phyloP scores from a whole-genome alignment of 2,113 vertebrate species.

The Microtus ochrogaster region DNA sequence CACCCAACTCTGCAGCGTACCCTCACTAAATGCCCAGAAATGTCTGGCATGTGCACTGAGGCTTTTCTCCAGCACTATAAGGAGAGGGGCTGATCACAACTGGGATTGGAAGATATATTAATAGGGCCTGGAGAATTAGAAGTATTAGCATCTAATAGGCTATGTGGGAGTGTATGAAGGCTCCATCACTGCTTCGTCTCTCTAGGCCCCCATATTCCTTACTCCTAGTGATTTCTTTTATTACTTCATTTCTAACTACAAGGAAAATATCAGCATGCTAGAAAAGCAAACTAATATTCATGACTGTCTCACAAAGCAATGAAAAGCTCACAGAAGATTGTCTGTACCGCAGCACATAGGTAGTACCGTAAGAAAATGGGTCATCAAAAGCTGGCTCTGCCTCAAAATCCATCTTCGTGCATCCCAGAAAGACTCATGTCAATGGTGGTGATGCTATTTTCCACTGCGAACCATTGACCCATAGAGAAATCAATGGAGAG shows the following conservation, averaged over 20 bases:
- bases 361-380: background rate
- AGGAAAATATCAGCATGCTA: background rate
- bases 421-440: constrained; percentile 23
- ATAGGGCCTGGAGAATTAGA: background rate
- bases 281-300: constrained; percentile 29
- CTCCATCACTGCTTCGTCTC: background rate
- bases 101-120: background rate
- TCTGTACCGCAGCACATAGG: background rate
- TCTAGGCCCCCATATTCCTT: rapidly evolving
- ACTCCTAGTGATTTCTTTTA: background rate
- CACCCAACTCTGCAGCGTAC: background rate
- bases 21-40: background rate
- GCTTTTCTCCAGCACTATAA: background rate
- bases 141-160: background rate
- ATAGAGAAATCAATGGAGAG: constrained; percentile 40
- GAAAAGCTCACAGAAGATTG: constrained; percentile 25
- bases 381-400: constrained; percentile 23
- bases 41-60: background rate
- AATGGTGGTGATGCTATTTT: constrained; percentile 46
- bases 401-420: background rate
- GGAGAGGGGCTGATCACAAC: background rate
- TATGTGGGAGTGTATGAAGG: background rate
- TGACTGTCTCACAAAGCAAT: constrained; percentile 16
- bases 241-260: background rate
- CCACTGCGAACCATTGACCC: constrained; percentile 25